These are phyloP conservation scores for Cladopsammia gracilis DNA, from an alignment of 64 coral and sea anemone species.

Conservation along the genomic window DNA sequence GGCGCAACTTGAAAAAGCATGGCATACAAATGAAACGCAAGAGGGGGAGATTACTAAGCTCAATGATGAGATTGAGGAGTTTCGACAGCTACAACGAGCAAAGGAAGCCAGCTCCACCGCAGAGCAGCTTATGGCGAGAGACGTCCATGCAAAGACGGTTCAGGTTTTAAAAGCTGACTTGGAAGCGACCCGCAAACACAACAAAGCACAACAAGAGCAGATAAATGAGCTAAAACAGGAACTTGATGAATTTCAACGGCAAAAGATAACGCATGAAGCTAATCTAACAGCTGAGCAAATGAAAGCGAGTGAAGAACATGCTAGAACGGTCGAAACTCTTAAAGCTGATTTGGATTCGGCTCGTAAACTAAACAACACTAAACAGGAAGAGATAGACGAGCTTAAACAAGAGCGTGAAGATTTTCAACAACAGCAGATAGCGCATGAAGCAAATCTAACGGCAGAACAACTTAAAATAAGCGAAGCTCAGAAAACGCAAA, in stretches of 20 bases:
- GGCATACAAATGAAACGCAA: conserved; percentile 48
- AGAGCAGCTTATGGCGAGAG: conserved; percentile 16
- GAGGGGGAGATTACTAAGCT: conserved; percentile 44
- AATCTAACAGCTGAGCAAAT: conserved; percentile 41
- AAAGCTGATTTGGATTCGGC: conserved; percentile 36
- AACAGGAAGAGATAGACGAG: conserved; percentile 18
- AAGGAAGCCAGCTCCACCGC: conserved; percentile 27
- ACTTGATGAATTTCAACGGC: conserved; percentile 52
- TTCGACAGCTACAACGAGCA: conserved; percentile 21
- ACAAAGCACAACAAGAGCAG: background rate
- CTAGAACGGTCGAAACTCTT: conserved; percentile 7
- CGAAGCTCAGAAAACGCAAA: conserved; percentile 58
- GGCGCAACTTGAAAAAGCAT: conserved; percentile 35
- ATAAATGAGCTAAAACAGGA: conserved; percentile 35
- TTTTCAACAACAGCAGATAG: conserved; percentile 32
- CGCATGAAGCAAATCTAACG: conserved; percentile 67
- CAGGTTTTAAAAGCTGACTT: conserved; percentile 34
- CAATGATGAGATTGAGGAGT: conserved; percentile 25
- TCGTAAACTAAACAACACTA: conserved; percentile 1
- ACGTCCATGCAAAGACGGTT: conserved; percentile 14
- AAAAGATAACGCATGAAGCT: conserved; percentile 56
- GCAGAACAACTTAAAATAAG: conserved; percentile 72
- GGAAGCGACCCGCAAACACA: background rate
- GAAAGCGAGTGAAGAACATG: conserved; percentile 2
- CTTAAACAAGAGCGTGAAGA: conserved; percentile 57